phyloP scores from a whole-genome alignment of 2,888 invertebrate genomes.

The Erannis defoliaria region DNA sequence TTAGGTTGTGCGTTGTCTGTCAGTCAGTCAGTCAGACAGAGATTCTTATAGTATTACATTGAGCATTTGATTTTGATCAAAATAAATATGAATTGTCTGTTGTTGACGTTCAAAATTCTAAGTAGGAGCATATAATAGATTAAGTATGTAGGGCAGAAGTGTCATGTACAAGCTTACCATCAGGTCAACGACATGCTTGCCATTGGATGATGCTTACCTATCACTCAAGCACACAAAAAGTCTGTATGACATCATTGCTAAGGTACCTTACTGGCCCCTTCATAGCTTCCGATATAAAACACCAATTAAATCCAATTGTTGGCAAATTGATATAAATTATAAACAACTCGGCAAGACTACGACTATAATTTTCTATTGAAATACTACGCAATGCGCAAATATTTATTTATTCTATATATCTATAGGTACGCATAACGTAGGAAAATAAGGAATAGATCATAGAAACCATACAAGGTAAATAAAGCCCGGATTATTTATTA shows the following conservation, averaged over 20 bases:
- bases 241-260: conserved; percentile 30
- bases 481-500: too few relatives aligned
- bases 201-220: too few relatives aligned
- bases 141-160: too few relatives aligned
- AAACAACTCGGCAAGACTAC: conserved; percentile 30
- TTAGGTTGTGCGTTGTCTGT: too few relatives aligned
- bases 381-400: neutral
- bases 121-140: too few relatives aligned
- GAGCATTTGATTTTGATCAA: too few relatives aligned
- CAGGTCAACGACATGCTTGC: too few relatives aligned
- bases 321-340: conserved; percentile 55
- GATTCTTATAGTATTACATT: too few relatives aligned
- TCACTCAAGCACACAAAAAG: neutral
- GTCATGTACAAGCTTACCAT: too few relatives aligned
- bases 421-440: neutral
- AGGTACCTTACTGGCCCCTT: conserved; percentile 33
- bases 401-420: neutral
- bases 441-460: neutral
- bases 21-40: too few relatives aligned
- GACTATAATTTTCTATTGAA: neutral
- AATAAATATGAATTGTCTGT: too few relatives aligned
- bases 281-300: conserved; percentile 47
- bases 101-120: too few relatives aligned
- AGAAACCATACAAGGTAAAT: neutral
- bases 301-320: conserved; percentile 59